Evolutionary conservation across 2,113 vertebrate genomes (phyloP), one percentile per base, ranked within the genome.

Genomic region (Channa maculata): DNA sequence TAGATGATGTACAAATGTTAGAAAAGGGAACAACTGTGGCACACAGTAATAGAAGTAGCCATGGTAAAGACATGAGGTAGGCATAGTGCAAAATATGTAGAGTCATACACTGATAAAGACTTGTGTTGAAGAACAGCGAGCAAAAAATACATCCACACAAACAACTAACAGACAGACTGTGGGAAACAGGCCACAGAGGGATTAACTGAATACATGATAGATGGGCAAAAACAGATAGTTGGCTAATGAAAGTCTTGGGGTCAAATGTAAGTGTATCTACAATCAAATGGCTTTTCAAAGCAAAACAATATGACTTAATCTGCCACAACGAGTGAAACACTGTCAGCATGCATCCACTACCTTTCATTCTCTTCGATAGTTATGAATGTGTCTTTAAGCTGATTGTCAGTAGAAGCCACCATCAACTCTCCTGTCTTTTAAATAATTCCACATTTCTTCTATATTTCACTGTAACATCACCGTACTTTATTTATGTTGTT

Each of bases 81-180:
- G 61, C 60, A 38, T 7, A 45, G 60, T 57, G 59, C 64, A 71
- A 85, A 79, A 78, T 60, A 57, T 71, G 58, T 49, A 65, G 63
- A 83, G 78, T 71, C 53, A 82, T 24, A 48, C 45, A 39, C 45
- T 41, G 50, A 71, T 51, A 13, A 43, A 63, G 39, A 51, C 44
- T 33, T 39, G 39, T 1, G 24, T 24, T 51, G 14, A 50, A 55
- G 13, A 58, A 44, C 5, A 8, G 36, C 33, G n/a, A 70, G 38
- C 67, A 68, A 65, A 39, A 43, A 41, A 72, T 36, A 59, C 37
- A 63, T 71, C 43, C 64, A 83, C 10, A 49, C 12, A 3, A 45
- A 72, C 39, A 48, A 54, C 11, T 10, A 60, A 37, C 34, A 46
- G 50, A 53, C 8, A 15, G 6, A 65, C 14, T 15, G n/a, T n/a